Evolutionary conservation across 92 coral and sea anemone genomes (phyloP), one percentile per base, ranked within the genome.

Genomic region (Palythoa caribaeorum): DNA sequence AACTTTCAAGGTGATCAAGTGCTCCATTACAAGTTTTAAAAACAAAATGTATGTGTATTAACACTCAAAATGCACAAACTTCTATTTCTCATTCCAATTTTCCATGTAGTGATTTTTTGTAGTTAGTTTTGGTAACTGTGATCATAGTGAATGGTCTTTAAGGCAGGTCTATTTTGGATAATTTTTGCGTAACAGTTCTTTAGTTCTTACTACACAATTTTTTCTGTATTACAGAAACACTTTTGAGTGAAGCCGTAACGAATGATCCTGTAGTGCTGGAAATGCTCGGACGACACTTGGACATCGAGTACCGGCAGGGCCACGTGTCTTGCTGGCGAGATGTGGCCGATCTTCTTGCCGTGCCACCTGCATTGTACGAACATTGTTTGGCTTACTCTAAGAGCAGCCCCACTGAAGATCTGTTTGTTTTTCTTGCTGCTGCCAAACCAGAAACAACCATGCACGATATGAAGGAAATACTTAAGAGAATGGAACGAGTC

Each of bases 291-390:
- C 48, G 66, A 21, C 92, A 93, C 74, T 88, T 95, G 87, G 96
- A 95, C 88, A 95, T 92, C 11, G 98, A 95, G 52, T 93, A 95
- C 93, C 98, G 90, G 5, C 79, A 91, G 88, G 96, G 98, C 28
- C 89, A 88, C 44, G 89, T 95, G 14, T 92, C 98, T 0, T 91
- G 96, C 85, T 95, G 98, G 98, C 92, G 94, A 59, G 98, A 95
- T 87, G 89, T 95, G 83, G 98, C 96, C 1, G 90, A 93, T 37
- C 84, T 95, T 63, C 87, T 95, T n/a, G 98, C 89, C 17, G 91
- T 95, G 16, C 94, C 98, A 10, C 91, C 89, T 8, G 92, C 90
- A 40, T 88, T 88, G 2, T 93, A 91, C 51, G 92, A 93, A 38
- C 89, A 93, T 75, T 95, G 96, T 83, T 52, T 81, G 35, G 73